Evolutionary conservation across 37 sponge, comb jelly and placozoan species (phyloP), one percentile per base, ranked within the genome.

Genomic region (Mnemiopsis leidyi): DNA sequence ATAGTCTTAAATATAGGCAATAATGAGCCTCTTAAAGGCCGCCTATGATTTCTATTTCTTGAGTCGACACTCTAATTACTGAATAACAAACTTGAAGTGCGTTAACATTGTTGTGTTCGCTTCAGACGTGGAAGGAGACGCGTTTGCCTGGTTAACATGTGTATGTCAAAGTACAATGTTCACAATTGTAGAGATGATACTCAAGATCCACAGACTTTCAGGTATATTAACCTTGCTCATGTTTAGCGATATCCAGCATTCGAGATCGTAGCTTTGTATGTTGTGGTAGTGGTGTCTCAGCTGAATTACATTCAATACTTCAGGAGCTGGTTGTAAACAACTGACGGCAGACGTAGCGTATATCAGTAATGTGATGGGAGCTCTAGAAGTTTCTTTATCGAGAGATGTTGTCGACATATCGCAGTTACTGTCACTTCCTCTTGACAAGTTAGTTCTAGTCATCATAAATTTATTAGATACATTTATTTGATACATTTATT

Each of bases 321-420:
- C 34, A 77, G 79, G 79, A 34, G 61, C 48, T 0, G 90, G 90
- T 0, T 85, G 90, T 33, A 85, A 85, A 29, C 90, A 85, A 26
- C 90, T 85, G 1, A n/a, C 26, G 5, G 40, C 90, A 0, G 90
- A 85, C 39, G 90, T 85, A n/a, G 61, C 38, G 23, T 85, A 85
- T 39, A 85, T 85, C 30, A 85, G 90, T 23, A 85, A 85, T 40
- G 90, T 85, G 13, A 85, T 85, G 90, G 90, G 90, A 37, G 90
- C 90, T n/a, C 29, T 85, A 39, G 90, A 85, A 25, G 61, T 85
- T 23, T 61, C 90, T 13, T 37, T 85, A 39, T 85, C 90, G 0
- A 1, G 90, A 5, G 90, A 85, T 39, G 39, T 85, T 39, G 61
- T 40, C 25, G 90, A 85, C 36, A 85, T 85, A 85, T 85, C 90